phyloP scores from a whole-genome alignment of 2,888 invertebrate genomes.

The Tetropium fuscum region DNA sequence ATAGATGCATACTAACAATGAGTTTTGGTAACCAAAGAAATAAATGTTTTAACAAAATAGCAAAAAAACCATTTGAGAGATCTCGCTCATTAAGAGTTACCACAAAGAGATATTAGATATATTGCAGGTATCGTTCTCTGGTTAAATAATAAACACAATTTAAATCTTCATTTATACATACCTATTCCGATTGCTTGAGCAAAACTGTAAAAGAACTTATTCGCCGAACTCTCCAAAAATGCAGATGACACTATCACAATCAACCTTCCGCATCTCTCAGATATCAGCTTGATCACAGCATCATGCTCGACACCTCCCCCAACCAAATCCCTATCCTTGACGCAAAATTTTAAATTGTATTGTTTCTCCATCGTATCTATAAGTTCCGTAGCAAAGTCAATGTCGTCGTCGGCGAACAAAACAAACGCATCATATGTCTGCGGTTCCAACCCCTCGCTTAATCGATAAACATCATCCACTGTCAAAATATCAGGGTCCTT shows the following conservation, averaged over 20 bases:
- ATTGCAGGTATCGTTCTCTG: no score
- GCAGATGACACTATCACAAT: slow-evolving; percentile 83
- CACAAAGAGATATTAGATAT: no score
- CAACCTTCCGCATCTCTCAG: slow-evolving; percentile 81
- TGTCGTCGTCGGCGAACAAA: slow-evolving; percentile 80
- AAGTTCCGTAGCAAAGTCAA: slow-evolving; percentile 75
- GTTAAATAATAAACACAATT: no score
- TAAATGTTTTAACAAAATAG: no score
- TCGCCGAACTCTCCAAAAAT: slow-evolving; percentile 83
- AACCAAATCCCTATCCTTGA: slow-evolving; percentile 79
- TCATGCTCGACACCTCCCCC: slow-evolving; percentile 80
- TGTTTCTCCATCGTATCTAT: slow-evolving; percentile 73
- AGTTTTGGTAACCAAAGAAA: no score
- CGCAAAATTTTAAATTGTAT: slow-evolving; percentile 77
- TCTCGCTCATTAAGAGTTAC: no score
- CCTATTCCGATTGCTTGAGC: slow-evolving; percentile 86
- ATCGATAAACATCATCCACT: slow-evolving; percentile 54
- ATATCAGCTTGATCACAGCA: slow-evolving; percentile 78
- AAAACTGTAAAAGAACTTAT: slow-evolving; percentile 83
- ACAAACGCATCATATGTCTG: slow-evolving; percentile 85
- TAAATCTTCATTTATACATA: slow-evolving; percentile 64
- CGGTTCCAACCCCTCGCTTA: slow-evolving; percentile 52
- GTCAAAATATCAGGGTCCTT: slow-evolving; percentile 57
- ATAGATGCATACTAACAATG: no score
- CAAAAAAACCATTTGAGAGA: no score